Conservation (phyloP, 2,797 vertebrate genomes). For the Champsocephalus esox region DNA sequence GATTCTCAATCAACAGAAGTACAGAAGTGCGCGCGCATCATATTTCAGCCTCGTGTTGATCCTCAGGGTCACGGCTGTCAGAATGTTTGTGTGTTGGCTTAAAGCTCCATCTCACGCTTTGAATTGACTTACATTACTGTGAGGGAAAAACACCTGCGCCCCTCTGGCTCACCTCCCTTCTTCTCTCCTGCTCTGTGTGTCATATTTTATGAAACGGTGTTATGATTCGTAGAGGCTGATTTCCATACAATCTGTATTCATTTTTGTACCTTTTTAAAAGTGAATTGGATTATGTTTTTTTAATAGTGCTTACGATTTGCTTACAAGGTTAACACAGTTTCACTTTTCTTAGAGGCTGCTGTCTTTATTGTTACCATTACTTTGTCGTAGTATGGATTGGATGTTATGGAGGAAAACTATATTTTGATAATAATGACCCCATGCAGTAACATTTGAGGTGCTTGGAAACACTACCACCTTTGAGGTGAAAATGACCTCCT, state of each 20-base stretch:
- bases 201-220: neutral
- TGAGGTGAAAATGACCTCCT: too few relatives aligned
- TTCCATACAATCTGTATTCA: neutral
- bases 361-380: neutral
- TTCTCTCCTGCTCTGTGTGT: neutral
- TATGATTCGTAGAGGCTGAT: neutral
- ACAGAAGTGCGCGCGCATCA: neutral
- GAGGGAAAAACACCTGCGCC: conserved; percentile 48
- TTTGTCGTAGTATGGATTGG: neutral
- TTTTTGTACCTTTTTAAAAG: neutral
- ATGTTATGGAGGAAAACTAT: neutral
- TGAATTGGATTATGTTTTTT: too few relatives aligned
- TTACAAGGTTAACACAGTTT: neutral
- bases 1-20: conserved; percentile 3
- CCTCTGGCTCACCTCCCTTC: neutral
- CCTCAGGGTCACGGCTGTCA: conserved; percentile 35
- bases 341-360: neutral
- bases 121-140: conserved; percentile 34
- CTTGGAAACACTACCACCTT: too few relatives aligned
- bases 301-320: neutral
- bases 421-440: neutral
- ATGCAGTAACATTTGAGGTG: too few relatives aligned
- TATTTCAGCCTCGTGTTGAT: conserved; percentile 16
- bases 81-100: conserved; percentile 23
- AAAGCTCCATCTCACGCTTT: conserved; percentile 26